Conservation (phyloP, 2,797 vertebrate genomes). For the Triplophysa yarkandensis region DNA sequence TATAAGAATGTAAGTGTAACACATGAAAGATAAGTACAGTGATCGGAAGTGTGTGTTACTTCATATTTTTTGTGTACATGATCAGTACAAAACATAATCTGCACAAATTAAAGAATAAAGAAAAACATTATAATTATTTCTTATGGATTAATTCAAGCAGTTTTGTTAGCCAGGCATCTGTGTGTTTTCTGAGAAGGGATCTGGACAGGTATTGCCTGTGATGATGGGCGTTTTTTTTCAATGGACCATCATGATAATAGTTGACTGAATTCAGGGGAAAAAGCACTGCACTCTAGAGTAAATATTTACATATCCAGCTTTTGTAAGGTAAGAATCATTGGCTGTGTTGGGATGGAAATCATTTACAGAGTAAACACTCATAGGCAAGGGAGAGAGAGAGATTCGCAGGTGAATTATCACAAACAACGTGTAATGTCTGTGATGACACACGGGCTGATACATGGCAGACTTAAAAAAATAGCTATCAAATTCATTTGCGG, state of each 20-base stretch:
- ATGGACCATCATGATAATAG: conserved; percentile 65
- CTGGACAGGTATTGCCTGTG: conserved; percentile 52
- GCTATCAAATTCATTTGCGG: too few relatives aligned
- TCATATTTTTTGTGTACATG: too few relatives aligned
- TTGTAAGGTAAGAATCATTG: conserved; percentile 24
- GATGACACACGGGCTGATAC: neutral
- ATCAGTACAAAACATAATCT: too few relatives aligned
- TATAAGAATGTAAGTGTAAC: too few relatives aligned
- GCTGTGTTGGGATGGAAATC: neutral
- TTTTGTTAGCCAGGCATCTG: neutral
- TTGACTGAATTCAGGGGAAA: conserved; percentile 67
- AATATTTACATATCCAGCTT: conserved; percentile 71
- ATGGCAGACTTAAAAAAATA: too few relatives aligned
- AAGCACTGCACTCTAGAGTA: conserved; percentile 64
- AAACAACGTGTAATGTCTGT: neutral
- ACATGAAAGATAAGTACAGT: too few relatives aligned
- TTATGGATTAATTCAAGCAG: too few relatives aligned
- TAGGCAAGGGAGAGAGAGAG: neutral
- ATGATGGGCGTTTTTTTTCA: conserved; percentile 43
- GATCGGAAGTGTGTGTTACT: too few relatives aligned
- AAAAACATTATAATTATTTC: too few relatives aligned
- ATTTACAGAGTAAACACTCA: conserved; percentile 24
- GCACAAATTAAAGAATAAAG: too few relatives aligned
- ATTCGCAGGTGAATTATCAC: neutral
- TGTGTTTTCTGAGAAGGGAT: conserved; percentile 4